Evolutionary conservation across 2,888 invertebrate species (phyloP), one percentile per base, ranked within the genome.

Genomic region (Carpatolechia fugitivella): DNA sequence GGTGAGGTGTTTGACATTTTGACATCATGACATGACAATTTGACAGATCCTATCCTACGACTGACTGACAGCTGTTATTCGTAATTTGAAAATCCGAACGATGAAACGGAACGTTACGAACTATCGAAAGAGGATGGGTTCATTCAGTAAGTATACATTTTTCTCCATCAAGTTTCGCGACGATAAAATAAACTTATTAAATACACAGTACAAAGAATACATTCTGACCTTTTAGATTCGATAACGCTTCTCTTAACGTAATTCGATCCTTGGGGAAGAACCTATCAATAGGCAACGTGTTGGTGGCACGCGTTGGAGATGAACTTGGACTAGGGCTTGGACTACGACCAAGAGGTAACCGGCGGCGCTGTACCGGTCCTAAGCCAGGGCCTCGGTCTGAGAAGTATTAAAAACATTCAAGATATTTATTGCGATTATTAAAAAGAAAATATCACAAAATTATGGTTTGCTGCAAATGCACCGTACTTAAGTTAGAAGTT

Each of bases 241-340:
- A 85, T 5, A 85, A 59, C 3, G 76, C 83, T 60, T 81, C 80
- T 59, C 63, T 76, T 24, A 87, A 60, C 0, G 70, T 62, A 7
- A 68, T 60, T 59, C 77, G 82, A 53, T 79, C 70, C 63, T 64
- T 77, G 1, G 63, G 58, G 14, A 68, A 41, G 14, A 64, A 61
- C 48, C 65, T 77, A 2, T 69, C 68, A 1, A 65, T 52, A 3
- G 69, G 58, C 0, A 69, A 68, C 13, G 86, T 88, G 53, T 88
- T 88, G 3, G 84, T 86, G 1, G 86, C 85, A 11, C 85, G 77
- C 20, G 66, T 55, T 16, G 60, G 72, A 4, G 74, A 70, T 24
- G 87, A 85, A 62, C 86, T 88, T 0, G 89, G 89, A 63, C 89
- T 90, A n/a, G 57, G 57, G 13, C 57, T 57, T 0, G 57, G 57